phyloP scores from a whole-genome alignment of 2,113 vertebrate genomes.

The Tenebrosternarchus preto region DNA sequence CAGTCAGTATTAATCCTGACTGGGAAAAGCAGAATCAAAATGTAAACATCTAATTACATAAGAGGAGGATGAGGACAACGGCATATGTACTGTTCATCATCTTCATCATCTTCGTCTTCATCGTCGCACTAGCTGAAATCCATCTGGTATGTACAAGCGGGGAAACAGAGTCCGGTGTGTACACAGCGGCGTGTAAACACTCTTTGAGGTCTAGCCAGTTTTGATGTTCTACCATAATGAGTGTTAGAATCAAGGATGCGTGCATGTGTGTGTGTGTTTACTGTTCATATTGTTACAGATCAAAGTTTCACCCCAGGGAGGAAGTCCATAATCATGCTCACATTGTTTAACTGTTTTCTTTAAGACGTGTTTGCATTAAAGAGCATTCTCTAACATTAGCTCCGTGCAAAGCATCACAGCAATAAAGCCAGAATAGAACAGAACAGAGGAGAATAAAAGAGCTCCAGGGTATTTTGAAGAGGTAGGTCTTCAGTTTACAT shows the following conservation, averaged over 20 bases:
- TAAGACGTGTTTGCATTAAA: conserved; percentile 36
- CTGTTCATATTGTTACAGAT: conserved; percentile 48
- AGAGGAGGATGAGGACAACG: background rate
- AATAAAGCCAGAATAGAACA: background rate
- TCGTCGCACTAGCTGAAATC: background rate
- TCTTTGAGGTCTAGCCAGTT: conserved; percentile 20
- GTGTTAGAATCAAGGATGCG: conserved; percentile 29
- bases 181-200: background rate
- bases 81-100: no score
- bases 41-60: background rate
- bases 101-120: background rate
- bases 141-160: background rate
- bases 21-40: no score
- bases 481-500: no score
- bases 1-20: no score
- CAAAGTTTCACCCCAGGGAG: conserved; percentile 13
- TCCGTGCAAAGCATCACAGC: background rate
- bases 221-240: conserved; percentile 34
- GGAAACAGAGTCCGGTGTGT: background rate
- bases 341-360: conserved; percentile 44
- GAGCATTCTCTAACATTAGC: conserved; percentile 11
- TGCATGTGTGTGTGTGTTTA: conserved; percentile 24
- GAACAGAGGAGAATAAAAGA: background rate
- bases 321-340: conserved; percentile 34
- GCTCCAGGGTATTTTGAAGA: no score